Evolutionary conservation across 1,140 invertebrate species (phyloP), one percentile per base, ranked within the genome.

Genomic region (Chironomus tepperi): DNA sequence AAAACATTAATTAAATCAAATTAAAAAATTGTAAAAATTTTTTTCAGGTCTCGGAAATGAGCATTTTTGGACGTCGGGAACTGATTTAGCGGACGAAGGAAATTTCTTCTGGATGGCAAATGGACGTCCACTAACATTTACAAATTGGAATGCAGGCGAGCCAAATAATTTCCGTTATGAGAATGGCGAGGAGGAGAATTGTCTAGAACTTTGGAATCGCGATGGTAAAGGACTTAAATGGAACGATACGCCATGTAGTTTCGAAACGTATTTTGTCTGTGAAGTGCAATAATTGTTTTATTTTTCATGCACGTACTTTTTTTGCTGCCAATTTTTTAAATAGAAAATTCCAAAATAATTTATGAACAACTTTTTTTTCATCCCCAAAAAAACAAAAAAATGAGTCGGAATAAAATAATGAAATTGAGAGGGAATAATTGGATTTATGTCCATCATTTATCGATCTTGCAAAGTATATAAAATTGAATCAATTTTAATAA

Each of bases 51-150:
- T 93, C 73, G 93, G 93, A 8, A 88, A 93, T 78, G 94, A 96
- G 79, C 94, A 96, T 79, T 96, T 96, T 85, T 96, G 94, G 94
- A 95, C 92, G 24, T 93, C 92, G 16, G 94, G 94, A 73, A 95
- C 93, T 2, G 94, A 96, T 82, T 88, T 94, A 79, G 94, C 92
- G 8, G 93, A 95, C 78, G 93, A 96, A 80, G 93, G 93, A 6
- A 89, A 87, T 74, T 95, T 94, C 86, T 95, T 95, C 85, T 95
- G 94, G 93, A 93, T 95, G 91, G 90, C 93, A 7, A 95, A 90
- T 75, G 94, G 94, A 10, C 85, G 91, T 75, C 93, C 93, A 7
- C 87, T 95, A 42, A 94, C 92, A 42, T 96, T 93, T 83, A 93
- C 93, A 75, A 96, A 96, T 81, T 95, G 93, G 93, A 95, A 95